A percentile compares a stretch with the other conserved stretches of the same genome.
Evolutionary conservation across 2,797 vertebrate genomes (phyloP).

Genomic region (Amazonetta brasiliensis): DNA sequence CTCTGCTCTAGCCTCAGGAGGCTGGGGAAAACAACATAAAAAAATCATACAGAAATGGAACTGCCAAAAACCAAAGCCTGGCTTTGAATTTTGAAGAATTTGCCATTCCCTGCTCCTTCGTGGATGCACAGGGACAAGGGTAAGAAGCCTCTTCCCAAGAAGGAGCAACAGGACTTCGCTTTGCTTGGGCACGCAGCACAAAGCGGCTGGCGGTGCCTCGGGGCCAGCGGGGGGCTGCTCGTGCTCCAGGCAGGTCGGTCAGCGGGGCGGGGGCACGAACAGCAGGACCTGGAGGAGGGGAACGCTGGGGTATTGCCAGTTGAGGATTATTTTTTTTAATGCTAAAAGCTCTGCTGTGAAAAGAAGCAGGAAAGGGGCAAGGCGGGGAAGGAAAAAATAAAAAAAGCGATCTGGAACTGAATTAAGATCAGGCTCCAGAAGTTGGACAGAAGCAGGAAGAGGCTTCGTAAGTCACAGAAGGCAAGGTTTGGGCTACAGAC

Average conservation of each 20-base stretch:
- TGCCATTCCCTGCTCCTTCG: neutral
- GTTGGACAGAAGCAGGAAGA: neutral
- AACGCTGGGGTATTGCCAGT: fast-evolving
- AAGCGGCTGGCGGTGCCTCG: neutral
- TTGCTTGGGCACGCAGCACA: neutral
- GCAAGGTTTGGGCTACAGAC: neutral
- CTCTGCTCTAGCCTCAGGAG: neutral
- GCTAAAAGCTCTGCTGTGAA: slow-evolving; percentile 3
- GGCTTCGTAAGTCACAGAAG: neutral
- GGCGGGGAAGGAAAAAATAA: neutral
- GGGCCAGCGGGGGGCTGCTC: neutral
- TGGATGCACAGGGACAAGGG: neutral
- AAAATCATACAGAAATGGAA: fast-evolving
- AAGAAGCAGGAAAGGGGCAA: neutral
- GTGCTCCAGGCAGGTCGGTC: too few relatives aligned
- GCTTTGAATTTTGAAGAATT: neutral
- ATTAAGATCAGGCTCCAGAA: neutral
- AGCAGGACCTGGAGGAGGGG: neutral
- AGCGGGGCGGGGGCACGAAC: too few relatives aligned
- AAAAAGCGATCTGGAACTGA: neutral
- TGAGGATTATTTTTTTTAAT: too few relatives aligned
- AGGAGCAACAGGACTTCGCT: neutral
- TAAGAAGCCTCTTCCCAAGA: neutral
- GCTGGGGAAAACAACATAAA: neutral
- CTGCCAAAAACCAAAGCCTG: fast-evolving